Evolutionary conservation across 2,888 invertebrate genomes (phyloP), one percentile per base, ranked within the genome.

Genomic region (Scaptomyza flava): DNA sequence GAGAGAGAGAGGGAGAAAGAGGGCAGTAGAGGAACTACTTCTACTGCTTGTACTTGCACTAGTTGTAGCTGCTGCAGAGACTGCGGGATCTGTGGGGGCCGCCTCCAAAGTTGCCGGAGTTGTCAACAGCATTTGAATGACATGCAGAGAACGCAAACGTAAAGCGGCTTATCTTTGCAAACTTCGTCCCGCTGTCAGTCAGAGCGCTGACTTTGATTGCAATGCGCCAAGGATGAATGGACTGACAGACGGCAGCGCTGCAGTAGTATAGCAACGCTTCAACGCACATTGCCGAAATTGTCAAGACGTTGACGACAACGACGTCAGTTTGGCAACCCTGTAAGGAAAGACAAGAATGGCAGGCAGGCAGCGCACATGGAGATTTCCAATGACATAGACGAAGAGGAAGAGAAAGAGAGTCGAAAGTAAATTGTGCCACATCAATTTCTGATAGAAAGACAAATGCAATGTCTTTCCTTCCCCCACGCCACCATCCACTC

Each of bases 61-160:
- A 12, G 48, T 12, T 12, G 17, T 12, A 33, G 31, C 11, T 11
- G 30, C 2, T n/a, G n/a, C 6, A 2, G 30, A 14, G 43, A 3
- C 30, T 14, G 34, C 9, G n/a, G 36, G n/a, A 4, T 23, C 2
- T n/a, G 38, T 11, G 4, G 17, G 14, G 14, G 41, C 17, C 17
- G 41, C 8, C 14, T 38, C 3, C 38, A 38, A 20, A 45, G 50
- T 27, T 14, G 36, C 27, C 14, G 14, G 72, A 81, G 77, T 82
- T 87, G 87, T 87, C 82, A 83, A 71, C 87, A 63, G 72, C 79
- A 87, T 83, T 87, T 83, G 83, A 83, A 86, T 88, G 86, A 81
- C 89, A 70, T 64, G 58, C 67, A 80, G 38, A 64, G 51, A 65
- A 66, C 42, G 61, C 56, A 53, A 62, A 61, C 27, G 51, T 38